These are phyloP conservation scores for Parasteatoda lunata DNA, from an alignment of 2,888 invertebrate genomes.

Conservation along the genomic window DNA sequence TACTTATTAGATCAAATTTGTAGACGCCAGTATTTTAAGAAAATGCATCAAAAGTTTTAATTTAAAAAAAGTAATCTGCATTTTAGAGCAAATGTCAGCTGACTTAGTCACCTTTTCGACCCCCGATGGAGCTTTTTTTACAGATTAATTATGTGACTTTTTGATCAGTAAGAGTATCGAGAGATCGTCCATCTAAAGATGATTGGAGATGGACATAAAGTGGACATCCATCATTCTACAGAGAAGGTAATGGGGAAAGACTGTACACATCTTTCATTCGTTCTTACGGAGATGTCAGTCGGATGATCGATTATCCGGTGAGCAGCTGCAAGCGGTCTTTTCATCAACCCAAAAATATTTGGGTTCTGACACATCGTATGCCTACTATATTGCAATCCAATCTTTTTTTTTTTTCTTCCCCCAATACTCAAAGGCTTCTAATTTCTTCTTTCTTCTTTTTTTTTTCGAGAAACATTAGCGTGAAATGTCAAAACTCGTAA, in stretches of 20 bases:
- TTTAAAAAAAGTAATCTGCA: background rate
- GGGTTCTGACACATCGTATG: too few species aligned
- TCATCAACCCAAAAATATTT: too few species aligned
- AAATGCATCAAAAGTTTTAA: too few species aligned
- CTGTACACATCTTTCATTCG: slow-evolving; percentile 5
- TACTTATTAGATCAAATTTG: too few species aligned
- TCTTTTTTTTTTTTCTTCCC: too few species aligned
- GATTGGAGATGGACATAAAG: background rate
- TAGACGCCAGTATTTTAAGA: too few species aligned
- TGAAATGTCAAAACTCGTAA: too few species aligned
- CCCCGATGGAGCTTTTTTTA: background rate
- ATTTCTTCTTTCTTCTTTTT: too few species aligned
- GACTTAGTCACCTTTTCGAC: background rate
- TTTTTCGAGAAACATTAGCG: too few species aligned
- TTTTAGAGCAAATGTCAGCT: background rate
- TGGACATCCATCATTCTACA: background rate
- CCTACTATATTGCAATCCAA: too few species aligned
- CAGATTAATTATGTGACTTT: too few species aligned
- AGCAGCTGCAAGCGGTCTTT: background rate
- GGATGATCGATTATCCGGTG: slow-evolving; percentile 5
- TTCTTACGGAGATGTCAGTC: background rate
- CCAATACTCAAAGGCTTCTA: too few species aligned
- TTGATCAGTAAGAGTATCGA: background rate
- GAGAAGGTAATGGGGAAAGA: background rate
- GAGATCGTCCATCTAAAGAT: background rate